A percentile compares a stretch with the other conserved stretches of the same genome.
Conservation (phyloP, 2,888 invertebrate genomes). For the Oxyscelio sp. region DNA sequence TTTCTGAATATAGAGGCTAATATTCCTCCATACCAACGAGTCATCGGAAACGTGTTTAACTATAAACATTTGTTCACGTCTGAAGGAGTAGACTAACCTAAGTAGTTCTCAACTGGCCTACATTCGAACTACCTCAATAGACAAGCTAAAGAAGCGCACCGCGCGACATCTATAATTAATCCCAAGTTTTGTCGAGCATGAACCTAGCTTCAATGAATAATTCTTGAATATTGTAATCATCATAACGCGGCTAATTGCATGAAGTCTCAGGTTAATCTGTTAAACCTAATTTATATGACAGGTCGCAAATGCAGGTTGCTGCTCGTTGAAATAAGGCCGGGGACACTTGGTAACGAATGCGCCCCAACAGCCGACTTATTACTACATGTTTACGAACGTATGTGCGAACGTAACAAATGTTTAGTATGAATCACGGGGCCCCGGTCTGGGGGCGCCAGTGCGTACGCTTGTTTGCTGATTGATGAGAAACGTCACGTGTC, state of each 20-base stretch:
- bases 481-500: constrained; percentile 73
- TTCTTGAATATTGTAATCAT: neutral
- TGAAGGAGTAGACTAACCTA: too few species aligned
- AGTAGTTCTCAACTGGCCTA: too few species aligned
- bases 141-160: too few species aligned
- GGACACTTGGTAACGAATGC: constrained; percentile 50
- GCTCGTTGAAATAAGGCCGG: constrained; percentile 34
- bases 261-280: constrained; percentile 38
- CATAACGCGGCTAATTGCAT: constrained; percentile 59
- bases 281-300: constrained; percentile 68
- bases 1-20: too few species aligned
- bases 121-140: too few species aligned
- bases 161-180: too few species aligned
- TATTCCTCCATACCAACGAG: too few species aligned
- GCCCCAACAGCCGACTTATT: constrained; percentile 49
- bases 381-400: constrained; percentile 49
- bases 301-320: constrained; percentile 56
- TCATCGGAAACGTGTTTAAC: too few species aligned
- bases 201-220: neutral
- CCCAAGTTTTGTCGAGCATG: neutral
- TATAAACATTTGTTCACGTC: too few species aligned
- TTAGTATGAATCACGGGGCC: constrained; percentile 64
- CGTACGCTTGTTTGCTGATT: constrained; percentile 61
- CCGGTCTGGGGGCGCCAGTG: constrained; percentile 27
- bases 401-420: constrained; percentile 71